Base-by-base conservation (phyloP, 2,113 vertebrate genomes). In the Charadrius vociferus region DNA sequence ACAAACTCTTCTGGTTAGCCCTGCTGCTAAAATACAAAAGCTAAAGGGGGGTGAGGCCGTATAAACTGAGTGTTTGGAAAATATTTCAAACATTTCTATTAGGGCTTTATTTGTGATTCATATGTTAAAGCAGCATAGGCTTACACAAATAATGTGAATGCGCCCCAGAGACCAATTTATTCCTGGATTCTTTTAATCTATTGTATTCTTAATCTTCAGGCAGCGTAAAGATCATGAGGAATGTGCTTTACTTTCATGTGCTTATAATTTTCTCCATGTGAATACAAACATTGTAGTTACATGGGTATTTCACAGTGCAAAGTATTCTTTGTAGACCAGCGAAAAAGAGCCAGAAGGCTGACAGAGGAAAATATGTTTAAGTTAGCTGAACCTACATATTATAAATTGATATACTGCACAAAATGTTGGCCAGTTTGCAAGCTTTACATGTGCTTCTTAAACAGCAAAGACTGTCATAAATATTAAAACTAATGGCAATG, bases 141-240 rank as follows among this genome's bases (percentile, higher is more conserved):
- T 91, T 87, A 81, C 30, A 94, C 12, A 97, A 95, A 91, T 80
- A 95, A 23, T 79, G 45, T 58, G 73, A 93, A 87, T 8, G 7
- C 17, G 87, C 81, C 83, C 61, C 10, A 18, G 81, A 62, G 95
- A 89, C 37, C 68, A 87, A 21, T 41, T 92, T 92, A 82, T 95
- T 96, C 86, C 93, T 87, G 81, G 61, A 89, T 92, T 91, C 95
- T 93, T 97, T 97, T 94, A 95, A 95, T 89, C 95, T 95, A 95
- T 95, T 97, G 93, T 97, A 66, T 87, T 95, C 84, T 82, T 97
- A 97, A 95, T 96, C 97, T 97, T 89, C 91, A 95, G 78, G 91
- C 56, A 85, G 84, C 0, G 6, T 91, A 95, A 97, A 96, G 94
- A 95, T 93, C 86, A 95, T 79, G 58, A 96, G 70, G 93, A 96